A percentile compares a stretch with the other conserved stretches of the same genome.
Conservation (phyloP, 2,113 vertebrate genomes). For the Hippocampus mohnikei region DNA sequence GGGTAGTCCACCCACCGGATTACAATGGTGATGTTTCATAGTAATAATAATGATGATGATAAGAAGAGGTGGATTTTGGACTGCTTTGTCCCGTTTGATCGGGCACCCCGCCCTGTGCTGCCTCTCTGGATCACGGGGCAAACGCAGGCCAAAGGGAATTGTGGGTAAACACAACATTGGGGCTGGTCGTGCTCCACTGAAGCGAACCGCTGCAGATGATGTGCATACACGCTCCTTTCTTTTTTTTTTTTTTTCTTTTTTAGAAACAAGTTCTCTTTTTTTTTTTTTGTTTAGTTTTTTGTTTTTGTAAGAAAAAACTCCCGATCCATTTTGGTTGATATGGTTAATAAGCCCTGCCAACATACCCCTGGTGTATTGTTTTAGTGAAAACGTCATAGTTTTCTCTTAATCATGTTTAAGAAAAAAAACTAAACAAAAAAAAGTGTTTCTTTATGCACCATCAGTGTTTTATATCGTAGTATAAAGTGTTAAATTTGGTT, state of each 20-base stretch:
- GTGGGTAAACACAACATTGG: constrained; percentile 31
- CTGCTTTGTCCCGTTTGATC: constrained; percentile 18
- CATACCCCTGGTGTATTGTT: constrained; percentile 10
- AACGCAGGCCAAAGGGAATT: constrained; percentile 20
- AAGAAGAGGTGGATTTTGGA: constrained; percentile 20
- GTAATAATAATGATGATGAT: not conserved
- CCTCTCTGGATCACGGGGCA: constrained; percentile 9
- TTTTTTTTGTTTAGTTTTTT: not conserved
- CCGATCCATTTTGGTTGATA: constrained; percentile 10
- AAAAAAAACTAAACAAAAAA: not conserved
- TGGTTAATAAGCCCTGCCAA: constrained; percentile 41
- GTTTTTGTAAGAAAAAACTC: not conserved
- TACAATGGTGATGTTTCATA: constrained; percentile 4
- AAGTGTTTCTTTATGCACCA: not conserved
- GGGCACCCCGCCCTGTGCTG: constrained; percentile 9
- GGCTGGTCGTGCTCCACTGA: constrained; percentile 8
- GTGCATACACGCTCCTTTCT: constrained; percentile 23
- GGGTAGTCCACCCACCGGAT: constrained; percentile 27
- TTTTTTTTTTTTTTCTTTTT: constrained; percentile 3
- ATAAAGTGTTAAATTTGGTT: not conserved
- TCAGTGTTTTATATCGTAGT: not conserved
- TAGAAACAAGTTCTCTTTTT: constrained; percentile 4
- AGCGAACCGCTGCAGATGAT: constrained; percentile 14
- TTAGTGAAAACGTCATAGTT: constrained; percentile 4
- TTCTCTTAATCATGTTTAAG: not conserved